Conservation (phyloP, 2,113 vertebrate genomes). For the Polyodon spathula region DNA sequence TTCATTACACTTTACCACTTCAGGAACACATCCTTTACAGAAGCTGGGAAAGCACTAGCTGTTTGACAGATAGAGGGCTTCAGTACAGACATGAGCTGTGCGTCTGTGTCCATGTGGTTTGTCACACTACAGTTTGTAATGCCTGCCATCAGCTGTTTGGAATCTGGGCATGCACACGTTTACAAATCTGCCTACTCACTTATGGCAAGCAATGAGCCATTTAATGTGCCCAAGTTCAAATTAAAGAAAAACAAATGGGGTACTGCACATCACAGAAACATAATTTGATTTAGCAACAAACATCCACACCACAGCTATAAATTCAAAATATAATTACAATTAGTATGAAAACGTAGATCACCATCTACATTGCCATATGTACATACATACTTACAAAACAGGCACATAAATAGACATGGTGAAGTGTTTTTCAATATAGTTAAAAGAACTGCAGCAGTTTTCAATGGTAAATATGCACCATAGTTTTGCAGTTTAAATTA, state of each 20-base stretch:
- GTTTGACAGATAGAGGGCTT: neutral
- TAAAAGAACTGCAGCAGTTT: too few species aligned
- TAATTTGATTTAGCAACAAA: neutral
- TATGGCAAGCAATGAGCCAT: neutral
- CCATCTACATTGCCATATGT: too few species aligned
- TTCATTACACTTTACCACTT: constrained; percentile 7
- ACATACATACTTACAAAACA: too few species aligned
- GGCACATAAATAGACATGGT: too few species aligned
- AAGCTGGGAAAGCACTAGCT: too few species aligned
- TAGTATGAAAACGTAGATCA: too few species aligned
- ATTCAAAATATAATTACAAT: too few species aligned
- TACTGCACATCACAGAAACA: too few species aligned
- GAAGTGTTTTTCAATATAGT: too few species aligned
- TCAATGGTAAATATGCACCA: too few species aligned
- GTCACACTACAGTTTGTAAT: constrained; percentile 7
- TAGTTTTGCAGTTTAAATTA: too few species aligned
- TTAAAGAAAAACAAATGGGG: neutral
- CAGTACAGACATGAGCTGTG: neutral
- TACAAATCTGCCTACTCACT: neutral
- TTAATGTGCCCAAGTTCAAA: neutral
- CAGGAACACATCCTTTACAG: neutral
- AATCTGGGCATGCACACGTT: constrained; percentile 10
- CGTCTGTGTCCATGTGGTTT: neutral
- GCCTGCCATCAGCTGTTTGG: neutral
- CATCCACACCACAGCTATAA: neutral